Evolutionary conservation across 2,797 vertebrate species (phyloP), one percentile per base, ranked within the genome.

Genomic region (Danio albolineatus): DNA sequence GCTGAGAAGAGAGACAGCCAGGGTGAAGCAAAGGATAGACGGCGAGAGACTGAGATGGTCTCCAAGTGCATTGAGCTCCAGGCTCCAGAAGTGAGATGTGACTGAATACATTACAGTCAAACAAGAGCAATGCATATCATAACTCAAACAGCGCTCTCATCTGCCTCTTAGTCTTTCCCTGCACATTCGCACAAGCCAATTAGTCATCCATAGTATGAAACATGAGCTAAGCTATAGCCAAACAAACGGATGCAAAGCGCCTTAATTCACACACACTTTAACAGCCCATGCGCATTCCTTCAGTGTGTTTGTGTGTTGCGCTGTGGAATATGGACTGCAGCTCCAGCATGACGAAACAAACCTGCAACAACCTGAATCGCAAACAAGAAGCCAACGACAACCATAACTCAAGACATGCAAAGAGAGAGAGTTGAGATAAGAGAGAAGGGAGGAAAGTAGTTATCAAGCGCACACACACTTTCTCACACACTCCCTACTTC

Each of bases 51-150:
- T 48, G 69, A 21, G 16, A 80, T 46, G 38, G 51, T 57, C 60
- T 79, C 56, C 44, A 44, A 36, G 73, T 60, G 44, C 53, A 43
- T 28, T 17, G 67, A 54, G 67, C 62, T 65, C 14, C 59, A 74
- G 46, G 67, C 67, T 17, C 57, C 65, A 69, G 54, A 78, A 53
- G n/a, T 65, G 39, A 81, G 57, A 83, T 74, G 82, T 87, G 87
- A 86, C 86, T 79, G 85, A 86, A 83, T 80, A 21, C n/a, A 88
- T 89, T 83, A 88, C 49, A 79, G 83, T 88, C 82, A 88, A 73
- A 81, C 74, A 53, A 46, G 13, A 70, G 66, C 61, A 80, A 62
- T 62, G 70, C 75, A 86, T 89, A 87, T 89, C 83, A 87, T 53
- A 83, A 90, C 85, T 89, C 64, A 83, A 38, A 10, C 12, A 7